Evolutionary conservation across 2,888 invertebrate species (phyloP), one percentile per base, ranked within the genome.

Genomic region (Dynastes maya): DNA sequence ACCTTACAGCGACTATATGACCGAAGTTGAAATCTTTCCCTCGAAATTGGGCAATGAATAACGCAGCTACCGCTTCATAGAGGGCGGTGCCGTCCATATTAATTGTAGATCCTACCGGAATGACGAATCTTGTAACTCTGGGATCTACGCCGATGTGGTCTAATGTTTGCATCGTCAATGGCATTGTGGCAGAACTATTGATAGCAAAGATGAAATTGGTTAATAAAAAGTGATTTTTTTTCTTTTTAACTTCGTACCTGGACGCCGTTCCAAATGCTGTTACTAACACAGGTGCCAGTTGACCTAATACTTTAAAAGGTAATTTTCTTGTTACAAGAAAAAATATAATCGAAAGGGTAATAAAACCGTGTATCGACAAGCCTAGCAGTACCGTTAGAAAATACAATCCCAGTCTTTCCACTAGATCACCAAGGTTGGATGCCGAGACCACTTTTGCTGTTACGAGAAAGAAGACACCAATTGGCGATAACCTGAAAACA

Each of bases 11-110:
- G 80, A 98, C 92, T 82, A 98, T 94, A 88, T 96, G 94, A 29
- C 97, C 96, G 82, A 98, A 93, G 13, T 95, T 93, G 89, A 98
- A 93, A 53, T 93, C 91, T 79, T 97, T 92, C 83, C 93, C 93
- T 85, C 96, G 92, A 82, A 97, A 92, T 90, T 99, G 99, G 16
- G 98, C 97, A 81, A 99, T 98, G 87, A 98, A 99, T 83, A 99
- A 95, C 29, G 98, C 98, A 0, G 98, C 99, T 5, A 99, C 97
- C 0, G 98, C 98, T 88, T 99, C 99, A 87, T 99, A 99, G 40
- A 99, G 91, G 1, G 98, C 98, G 0, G 98, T 98, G 13, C 97
- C 97, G 88, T 98, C 98, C 98, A 98, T 98, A 90, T 99, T 98
- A 88, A 99, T 98, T 55, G 98, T 98, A 29, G 98, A 98, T 9